Evolutionary conservation across 2,888 invertebrate genomes (phyloP), one percentile per base, ranked within the genome.

Genomic region (Temnothorax ravouxi): DNA sequence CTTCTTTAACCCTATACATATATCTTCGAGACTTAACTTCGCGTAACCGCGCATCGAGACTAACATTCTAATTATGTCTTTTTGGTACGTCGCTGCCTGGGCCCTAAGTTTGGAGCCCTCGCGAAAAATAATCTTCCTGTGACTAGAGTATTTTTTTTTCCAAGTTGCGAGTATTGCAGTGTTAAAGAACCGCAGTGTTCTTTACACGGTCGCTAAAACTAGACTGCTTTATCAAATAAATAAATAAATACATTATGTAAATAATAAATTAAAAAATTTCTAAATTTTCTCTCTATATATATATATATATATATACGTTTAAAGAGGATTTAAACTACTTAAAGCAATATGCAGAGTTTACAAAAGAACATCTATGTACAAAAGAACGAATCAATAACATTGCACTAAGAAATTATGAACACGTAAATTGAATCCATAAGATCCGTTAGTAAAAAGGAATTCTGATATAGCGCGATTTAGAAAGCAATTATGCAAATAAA

Each of bases 401-500:
- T 94, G 94, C 94, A 94, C 94, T 92, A 90, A 83, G 89, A 91
- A 69, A 29, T 84, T 90, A 86, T 88, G 74, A 75, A 86, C 89
- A 91, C 87, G 88, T 89, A 91, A 38, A 89, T 89, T 83, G 21
- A 77, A 84, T 75, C 54, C 74, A 66, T 59, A 84, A 90, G 86
- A 87, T 88, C 86, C 83, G 47, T 85, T 77, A 72, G 1, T 38
- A 3, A 74, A 44, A 67, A 67, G n/a, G 11, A n/a, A 13, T 62
- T 38, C 2, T 66, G n/a, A 8, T 44, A 13, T 25, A 66, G 25
- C 13, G 0, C 34, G 25, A 44, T 44, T n/a, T 54, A 13, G 9
- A 54, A 77, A 21, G 8, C 15, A 59, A 74, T 29, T 25, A 18
- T n/a, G 25, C n/a, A 76, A 77, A 77, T 64, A 77, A 77, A 54